Percentiles rank a stretch among this genome's conserved stretches.
Evolutionary conservation across 2,888 invertebrate species (phyloP).

Genomic region (Lithophane socia): DNA sequence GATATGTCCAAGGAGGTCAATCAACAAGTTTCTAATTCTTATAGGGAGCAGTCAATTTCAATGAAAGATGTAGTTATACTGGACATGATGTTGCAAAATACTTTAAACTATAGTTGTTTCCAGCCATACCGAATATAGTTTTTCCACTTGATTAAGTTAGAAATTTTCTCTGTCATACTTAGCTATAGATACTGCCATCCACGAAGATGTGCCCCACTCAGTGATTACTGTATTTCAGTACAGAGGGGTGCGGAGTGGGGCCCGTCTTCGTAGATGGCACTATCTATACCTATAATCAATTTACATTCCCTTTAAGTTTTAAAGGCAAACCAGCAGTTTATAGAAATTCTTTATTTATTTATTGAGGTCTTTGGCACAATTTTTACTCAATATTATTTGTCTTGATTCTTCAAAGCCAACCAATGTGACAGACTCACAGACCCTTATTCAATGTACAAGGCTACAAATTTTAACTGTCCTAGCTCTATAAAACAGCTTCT

Average conservation of each 20-base stretch:
- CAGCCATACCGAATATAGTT: neutral
- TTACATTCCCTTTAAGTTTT: neutral
- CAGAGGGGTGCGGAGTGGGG: too few species aligned
- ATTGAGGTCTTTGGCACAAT: neutral
- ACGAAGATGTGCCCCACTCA: too few species aligned
- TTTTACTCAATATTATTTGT: neutral
- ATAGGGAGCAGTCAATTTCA: neutral
- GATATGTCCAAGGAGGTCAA: conserved; percentile 32
- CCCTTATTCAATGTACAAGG: neutral
- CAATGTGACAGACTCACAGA: neutral
- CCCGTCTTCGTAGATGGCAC: too few species aligned
- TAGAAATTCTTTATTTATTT: neutral
- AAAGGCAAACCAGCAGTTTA: neutral
- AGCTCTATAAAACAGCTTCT: neutral
- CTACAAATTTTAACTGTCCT: neutral
- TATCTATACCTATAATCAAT: too few species aligned
- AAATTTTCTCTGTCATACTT: neutral
- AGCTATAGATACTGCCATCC: too few species aligned
- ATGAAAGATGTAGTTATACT: neutral
- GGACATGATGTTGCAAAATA: neutral
- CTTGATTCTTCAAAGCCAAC: neutral
- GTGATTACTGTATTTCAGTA: too few species aligned
- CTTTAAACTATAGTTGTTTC: neutral
- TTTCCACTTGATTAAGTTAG: neutral
- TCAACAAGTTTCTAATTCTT: conserved; percentile 6